Percentiles rank a stretch among this genome's conserved stretches.
phyloP scores from a whole-genome alignment of 92 coral and sea anemone species.

The Paramuricea clavata region DNA sequence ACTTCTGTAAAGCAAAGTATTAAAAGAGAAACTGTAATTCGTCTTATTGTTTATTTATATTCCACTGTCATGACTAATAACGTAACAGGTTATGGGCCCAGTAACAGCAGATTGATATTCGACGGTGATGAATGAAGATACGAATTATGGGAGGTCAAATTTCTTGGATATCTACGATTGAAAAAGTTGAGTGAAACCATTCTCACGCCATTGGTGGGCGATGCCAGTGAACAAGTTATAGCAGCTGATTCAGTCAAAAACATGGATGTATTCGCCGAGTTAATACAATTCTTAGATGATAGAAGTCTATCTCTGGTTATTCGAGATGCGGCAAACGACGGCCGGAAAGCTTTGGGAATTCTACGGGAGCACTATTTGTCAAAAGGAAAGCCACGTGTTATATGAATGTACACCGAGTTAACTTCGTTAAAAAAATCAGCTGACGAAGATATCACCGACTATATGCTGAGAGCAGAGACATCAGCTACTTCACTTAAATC shows the following conservation, averaged over 20 bases:
- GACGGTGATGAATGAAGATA: slow-evolving; percentile 12
- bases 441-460: slow-evolving; percentile 13
- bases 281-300: slow-evolving; percentile 26
- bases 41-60: no score
- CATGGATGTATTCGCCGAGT: no score
- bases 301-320: slow-evolving; percentile 29
- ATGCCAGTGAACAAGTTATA: neutral
- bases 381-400: slow-evolving; percentile 5
- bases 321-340: slow-evolving; percentile 18
- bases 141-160: slow-evolving; percentile 4
- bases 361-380: slow-evolving; percentile 24
- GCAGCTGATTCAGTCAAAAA: slow-evolving; percentile 16
- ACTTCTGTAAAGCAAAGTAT: no score
- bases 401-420: slow-evolving; percentile 20
- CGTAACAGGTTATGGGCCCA: slow-evolving; percentile 20
- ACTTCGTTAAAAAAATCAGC: slow-evolving; percentile 25
- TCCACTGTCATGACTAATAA: no score
- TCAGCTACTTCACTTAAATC: slow-evolving; percentile 11
- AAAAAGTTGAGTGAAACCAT: neutral
- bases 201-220: neutral
- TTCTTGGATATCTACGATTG: slow-evolving; percentile 4
- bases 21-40: no score
- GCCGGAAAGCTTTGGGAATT: slow-evolving; percentile 13
- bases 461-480: slow-evolving; percentile 11
- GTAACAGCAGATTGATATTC: slow-evolving; percentile 3